Evolutionary conservation across 2,797 vertebrate genomes (phyloP).

Genomic region (Rhinogobio ventralis): DNA sequence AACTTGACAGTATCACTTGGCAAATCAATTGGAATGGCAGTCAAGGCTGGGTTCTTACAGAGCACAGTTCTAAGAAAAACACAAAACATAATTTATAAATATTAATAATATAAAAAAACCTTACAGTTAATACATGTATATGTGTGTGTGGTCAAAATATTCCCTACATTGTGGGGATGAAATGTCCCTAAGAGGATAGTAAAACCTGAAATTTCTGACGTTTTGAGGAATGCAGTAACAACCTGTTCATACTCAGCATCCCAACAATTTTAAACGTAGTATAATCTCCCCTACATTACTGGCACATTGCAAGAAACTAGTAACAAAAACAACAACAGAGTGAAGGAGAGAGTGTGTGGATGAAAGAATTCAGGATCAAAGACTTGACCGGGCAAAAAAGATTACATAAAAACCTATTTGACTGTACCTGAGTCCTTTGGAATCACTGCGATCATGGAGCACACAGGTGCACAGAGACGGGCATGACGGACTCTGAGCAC

Average conservation of each 20-base stretch:
- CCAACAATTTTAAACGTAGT: background rate
- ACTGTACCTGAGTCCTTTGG: constrained; percentile 82
- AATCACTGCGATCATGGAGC: constrained; percentile 77
- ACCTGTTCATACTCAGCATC: background rate
- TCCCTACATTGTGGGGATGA: background rate
- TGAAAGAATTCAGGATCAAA: constrained; percentile 5
- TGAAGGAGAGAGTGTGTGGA: background rate
- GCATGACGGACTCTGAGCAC: constrained; percentile 72
- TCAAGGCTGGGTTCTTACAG: constrained; percentile 87
- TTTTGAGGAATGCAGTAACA: background rate
- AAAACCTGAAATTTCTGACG: background rate
- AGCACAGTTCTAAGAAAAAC: constrained; percentile 81
- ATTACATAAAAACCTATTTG: constrained; percentile 15
- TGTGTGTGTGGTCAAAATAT: background rate
- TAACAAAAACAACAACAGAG: background rate
- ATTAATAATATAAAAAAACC: background rate
- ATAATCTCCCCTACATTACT: background rate
- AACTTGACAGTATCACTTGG: constrained; percentile 88
- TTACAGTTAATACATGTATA: background rate
- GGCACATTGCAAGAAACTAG: background rate
- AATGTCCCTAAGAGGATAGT: background rate
- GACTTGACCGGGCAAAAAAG: background rate
- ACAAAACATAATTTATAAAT: background rate
- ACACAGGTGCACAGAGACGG: constrained; percentile 86
- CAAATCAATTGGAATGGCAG: constrained; percentile 84